Evolutionary conservation across 2,113 vertebrate species (phyloP).

Genomic region (Thymallus thymallus): DNA sequence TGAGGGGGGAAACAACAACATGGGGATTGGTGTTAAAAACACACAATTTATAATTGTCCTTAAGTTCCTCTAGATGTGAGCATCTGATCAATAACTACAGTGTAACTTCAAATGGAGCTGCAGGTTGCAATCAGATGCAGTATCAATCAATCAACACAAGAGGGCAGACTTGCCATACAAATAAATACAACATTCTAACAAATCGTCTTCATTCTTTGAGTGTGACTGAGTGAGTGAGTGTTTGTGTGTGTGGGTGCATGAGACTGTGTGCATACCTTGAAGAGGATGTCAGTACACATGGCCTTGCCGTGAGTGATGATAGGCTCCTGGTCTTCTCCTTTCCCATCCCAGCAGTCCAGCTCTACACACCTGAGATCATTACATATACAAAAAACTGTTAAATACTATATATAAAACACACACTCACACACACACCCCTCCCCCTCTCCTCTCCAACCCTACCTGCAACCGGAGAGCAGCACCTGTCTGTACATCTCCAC

Average conservation of each 20-base stretch:
- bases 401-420: not conserved
- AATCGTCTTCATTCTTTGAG: not conserved
- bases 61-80: too few relatives aligned
- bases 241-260: constrained; percentile 2
- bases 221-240: not conserved
- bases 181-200: not conserved
- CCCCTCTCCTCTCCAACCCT: constrained; percentile 15
- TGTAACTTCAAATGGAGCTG: not conserved
- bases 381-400: not conserved
- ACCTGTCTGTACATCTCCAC: constrained; percentile 99
- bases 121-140: constrained; percentile 5
- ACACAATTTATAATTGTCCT: too few relatives aligned
- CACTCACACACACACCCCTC: constrained; percentile 14
- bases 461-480: constrained; percentile 97
- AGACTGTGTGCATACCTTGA: constrained; percentile 80
- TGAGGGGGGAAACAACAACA: not conserved
- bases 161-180: constrained; percentile 13
- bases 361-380: constrained; percentile 85
- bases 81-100: too few relatives aligned
- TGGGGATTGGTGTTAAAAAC: not conserved
- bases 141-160: constrained; percentile 30
- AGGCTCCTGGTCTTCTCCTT: constrained; percentile 97
- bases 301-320: constrained; percentile 99
- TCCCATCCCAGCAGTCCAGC: constrained; percentile 98
- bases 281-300: constrained; percentile 99